Conservation (phyloP, 2,888 invertebrate species). For the Romanomermis culicivorax region DNA sequence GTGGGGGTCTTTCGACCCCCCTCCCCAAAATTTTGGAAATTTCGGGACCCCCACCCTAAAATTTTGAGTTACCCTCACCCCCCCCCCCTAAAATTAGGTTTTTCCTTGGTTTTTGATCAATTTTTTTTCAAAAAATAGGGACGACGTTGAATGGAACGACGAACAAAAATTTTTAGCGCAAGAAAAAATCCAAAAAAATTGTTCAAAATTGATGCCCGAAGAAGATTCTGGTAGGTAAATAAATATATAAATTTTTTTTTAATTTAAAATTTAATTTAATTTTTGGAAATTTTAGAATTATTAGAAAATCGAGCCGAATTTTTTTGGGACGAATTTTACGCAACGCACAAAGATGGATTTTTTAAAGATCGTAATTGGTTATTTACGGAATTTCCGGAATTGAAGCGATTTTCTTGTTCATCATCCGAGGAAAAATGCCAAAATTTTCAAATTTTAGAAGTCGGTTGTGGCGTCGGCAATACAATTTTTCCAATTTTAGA, state of each 20-base stretch:
- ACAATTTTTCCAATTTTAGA: slow-evolving; percentile 77
- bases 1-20: too few species aligned
- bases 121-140: slow-evolving; percentile 12
- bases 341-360: slow-evolving; percentile 22
- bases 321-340: slow-evolving; percentile 27
- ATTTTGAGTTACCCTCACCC: not conserved
- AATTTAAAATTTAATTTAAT: too few species aligned
- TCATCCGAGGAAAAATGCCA: not conserved
- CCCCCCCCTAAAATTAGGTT: not conserved
- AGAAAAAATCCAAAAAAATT: too few species aligned
- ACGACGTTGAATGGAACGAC: slow-evolving; percentile 25
- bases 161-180: slow-evolving; percentile 20
- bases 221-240: too few species aligned
- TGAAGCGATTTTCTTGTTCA: not conserved
- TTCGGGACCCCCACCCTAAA: not conserved
- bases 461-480: slow-evolving; percentile 94
- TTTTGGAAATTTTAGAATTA: not conserved
- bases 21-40: not conserved
- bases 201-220: too few species aligned
- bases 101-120: too few species aligned
- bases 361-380: slow-evolving; percentile 43
- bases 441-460: slow-evolving; percentile 45
- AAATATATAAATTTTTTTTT: too few species aligned
- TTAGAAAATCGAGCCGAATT: slow-evolving; percentile 12
- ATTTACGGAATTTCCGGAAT: slow-evolving; percentile 84